phyloP scores from a whole-genome alignment of 1,140 invertebrate genomes.

The Aphidius gifuensis region DNA sequence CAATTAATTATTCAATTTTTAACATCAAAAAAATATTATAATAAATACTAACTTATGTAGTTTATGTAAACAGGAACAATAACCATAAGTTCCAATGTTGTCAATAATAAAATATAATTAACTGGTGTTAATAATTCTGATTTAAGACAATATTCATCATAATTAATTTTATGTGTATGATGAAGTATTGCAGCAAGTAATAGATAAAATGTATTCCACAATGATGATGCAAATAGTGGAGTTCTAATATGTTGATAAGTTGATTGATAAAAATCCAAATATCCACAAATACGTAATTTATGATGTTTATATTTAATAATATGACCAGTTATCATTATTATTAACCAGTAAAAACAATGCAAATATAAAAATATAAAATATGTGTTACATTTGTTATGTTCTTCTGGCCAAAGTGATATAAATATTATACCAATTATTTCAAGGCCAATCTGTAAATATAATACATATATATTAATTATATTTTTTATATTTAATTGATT shows the following conservation, averaged over 20 bases:
- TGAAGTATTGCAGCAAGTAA: constrained; percentile 62
- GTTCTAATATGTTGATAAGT: constrained; percentile 60
- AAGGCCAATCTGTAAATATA: constrained; percentile 53
- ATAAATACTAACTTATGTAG: constrained; percentile 59
- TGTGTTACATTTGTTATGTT: constrained; percentile 60
- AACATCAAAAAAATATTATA: constrained; percentile 5
- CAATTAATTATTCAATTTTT: constrained; percentile 2
- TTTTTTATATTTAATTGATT: constrained; percentile 4
- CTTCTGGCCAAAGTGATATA: constrained; percentile 56
- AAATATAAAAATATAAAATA: constrained; percentile 67
- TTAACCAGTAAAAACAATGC: constrained; percentile 62
- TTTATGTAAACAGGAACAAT: constrained; percentile 57
- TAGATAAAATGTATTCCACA: constrained; percentile 62
- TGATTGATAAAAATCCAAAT: constrained; percentile 66
- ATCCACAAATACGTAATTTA: constrained; percentile 60
- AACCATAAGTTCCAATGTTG: constrained; percentile 57
- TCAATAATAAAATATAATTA: constrained; percentile 58
- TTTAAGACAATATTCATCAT: constrained; percentile 58
- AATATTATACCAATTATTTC: constrained; percentile 61
- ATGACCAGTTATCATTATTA: constrained; percentile 61
- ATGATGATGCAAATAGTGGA: constrained; percentile 62
- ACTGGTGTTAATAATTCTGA: constrained; percentile 59
- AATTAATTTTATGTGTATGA: constrained; percentile 62
- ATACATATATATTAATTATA: constrained; percentile 8
- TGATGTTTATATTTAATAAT: constrained; percentile 60